Evolutionary conservation across 2,888 invertebrate genomes (phyloP).

Genomic region (Sicus ferrugineus): DNA sequence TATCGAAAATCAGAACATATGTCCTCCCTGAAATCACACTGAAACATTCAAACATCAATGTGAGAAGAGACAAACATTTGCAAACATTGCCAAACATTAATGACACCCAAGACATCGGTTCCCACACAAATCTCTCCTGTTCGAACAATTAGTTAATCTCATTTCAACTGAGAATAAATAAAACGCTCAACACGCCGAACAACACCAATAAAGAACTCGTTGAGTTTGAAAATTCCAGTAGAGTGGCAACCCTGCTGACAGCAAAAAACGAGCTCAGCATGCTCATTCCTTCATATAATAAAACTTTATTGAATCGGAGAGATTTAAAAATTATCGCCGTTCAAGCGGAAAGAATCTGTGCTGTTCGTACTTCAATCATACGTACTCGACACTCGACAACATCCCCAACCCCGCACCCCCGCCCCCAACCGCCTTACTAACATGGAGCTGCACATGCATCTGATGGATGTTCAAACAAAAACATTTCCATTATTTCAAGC

Average conservation of each 20-base stretch:
- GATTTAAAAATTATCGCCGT: slow-evolving; percentile 62
- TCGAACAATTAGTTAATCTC: no score
- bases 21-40: no score
- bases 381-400: slow-evolving; percentile 2
- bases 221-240: background rate
- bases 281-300: slow-evolving; percentile 50
- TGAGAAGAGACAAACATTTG: no score
- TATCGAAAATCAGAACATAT: no score
- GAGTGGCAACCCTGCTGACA: background rate
- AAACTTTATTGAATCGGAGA: slow-evolving; percentile 64
- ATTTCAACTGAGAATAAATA: background rate
- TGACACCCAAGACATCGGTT: no score
- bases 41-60: no score
- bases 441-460: background rate
- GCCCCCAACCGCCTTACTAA: background rate
- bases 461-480: slow-evolving; percentile 50
- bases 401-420: background rate
- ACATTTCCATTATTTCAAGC: slow-evolving; percentile 60
- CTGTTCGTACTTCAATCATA: slow-evolving; percentile 32
- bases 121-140: no score
- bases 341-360: slow-evolving; percentile 57
- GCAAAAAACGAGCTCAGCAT: no score
- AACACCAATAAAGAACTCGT: background rate
- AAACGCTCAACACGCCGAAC: background rate
- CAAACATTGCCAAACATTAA: no score